These are phyloP conservation scores for Phenganax stokvisi DNA, from an alignment of 92 coral and sea anemone species.

Conservation along the genomic window DNA sequence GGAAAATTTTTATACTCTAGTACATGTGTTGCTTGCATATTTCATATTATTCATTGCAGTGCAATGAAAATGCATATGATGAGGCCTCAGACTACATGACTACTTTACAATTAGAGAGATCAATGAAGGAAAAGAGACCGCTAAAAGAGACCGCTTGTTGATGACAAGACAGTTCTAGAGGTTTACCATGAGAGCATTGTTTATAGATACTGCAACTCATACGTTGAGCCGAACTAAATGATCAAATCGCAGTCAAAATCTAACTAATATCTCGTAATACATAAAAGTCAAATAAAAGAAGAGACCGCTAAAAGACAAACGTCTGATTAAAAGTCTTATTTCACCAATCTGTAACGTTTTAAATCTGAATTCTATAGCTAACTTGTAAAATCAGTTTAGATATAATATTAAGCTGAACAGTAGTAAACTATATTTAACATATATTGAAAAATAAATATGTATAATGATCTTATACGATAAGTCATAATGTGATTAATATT, in stretches of 20 bases:
- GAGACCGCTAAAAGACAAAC: no score
- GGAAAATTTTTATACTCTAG: conserved; percentile 7
- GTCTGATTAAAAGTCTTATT: no score
- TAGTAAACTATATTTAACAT: not conserved
- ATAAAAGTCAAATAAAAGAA: no score
- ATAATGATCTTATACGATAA: not conserved
- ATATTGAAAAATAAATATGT: not conserved
- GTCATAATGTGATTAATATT: not conserved
- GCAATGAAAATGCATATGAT: not conserved
- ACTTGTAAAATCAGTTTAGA: not conserved
- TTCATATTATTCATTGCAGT: conserved; percentile 8
- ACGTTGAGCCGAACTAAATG: not conserved
- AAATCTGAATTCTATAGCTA: not conserved
- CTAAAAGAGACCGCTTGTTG: not conserved
- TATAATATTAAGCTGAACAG: not conserved
- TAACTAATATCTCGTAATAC: no score
- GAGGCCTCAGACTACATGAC: not conserved
- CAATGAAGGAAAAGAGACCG: not conserved
- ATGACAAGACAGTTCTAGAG: not conserved
- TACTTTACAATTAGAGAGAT: not conserved
- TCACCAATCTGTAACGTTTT: no score
- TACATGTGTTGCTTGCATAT: conserved; percentile 26
- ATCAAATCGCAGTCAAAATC: no score
- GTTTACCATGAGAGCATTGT: not conserved
- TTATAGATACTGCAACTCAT: not conserved